Base-by-base conservation (phyloP, 1,140 invertebrate species). In the Calephelis nemesis region DNA sequence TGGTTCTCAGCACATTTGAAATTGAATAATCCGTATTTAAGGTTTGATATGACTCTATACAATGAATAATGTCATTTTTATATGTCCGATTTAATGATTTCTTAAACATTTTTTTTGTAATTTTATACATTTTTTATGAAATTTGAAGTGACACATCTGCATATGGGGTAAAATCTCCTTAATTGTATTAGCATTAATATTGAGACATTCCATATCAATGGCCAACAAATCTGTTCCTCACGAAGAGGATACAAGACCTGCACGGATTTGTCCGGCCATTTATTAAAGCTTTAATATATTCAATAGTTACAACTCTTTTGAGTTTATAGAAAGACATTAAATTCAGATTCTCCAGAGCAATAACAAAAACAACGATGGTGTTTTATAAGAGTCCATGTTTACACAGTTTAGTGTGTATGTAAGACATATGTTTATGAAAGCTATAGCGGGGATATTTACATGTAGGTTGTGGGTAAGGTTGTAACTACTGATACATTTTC, bases 161-260 rank as follows among this genome's bases (percentile, higher is more conserved):
- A 84, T 83, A 79, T 78, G 72, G 75, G 77, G 71, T 74, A 67
- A 76, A 71, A 68, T 74, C 79, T 83, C 80, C 77, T 74, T 62
- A 74, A 78, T 72, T 81, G 82, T 83, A 82, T 80, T 84, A 88
- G 82, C 82, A 81, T 74, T 88, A 79, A 84, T 65, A 78, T 84
- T 82, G 88, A 91, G 88, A 91, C 88, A 91, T 91, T 91, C 88
- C 88, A 91, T 91, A 91, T 91, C 87, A 83, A 83, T 75, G 77
- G 72, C 48, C 45, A 64, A 19, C 67, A 63, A 63, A 63, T 63
- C 62, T 63, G 62, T 48, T 15, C 45, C 6, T 15, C 13, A 47
- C n/a, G 12, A 30, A 42, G 40, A 63, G 11, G 62, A 19, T 12
- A 48, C 9, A 40, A 63, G 15, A 47, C 7, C 5, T 47, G n/a